phyloP scores from a whole-genome alignment of 2,888 invertebrate genomes.

The Orgyia antiqua region DNA sequence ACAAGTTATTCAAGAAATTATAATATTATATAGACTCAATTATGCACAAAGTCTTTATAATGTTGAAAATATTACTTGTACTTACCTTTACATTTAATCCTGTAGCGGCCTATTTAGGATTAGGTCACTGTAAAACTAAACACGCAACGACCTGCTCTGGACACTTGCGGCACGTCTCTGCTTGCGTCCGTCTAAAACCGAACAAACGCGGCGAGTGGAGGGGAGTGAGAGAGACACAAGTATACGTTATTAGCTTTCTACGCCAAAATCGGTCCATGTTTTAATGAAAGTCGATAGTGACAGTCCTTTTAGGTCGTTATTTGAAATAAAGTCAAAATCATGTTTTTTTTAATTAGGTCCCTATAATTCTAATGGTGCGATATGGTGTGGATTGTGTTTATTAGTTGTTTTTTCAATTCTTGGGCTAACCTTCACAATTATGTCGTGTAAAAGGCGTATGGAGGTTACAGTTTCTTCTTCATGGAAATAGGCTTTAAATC shows the following conservation, averaged over 20 bases:
- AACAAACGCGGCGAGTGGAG: conserved; percentile 1
- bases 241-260: conserved; percentile 2
- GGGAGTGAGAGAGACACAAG: conserved; percentile 2
- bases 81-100: neutral
- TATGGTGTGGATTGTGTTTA: too few species aligned
- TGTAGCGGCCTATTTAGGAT: conserved; percentile 1
- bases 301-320: too few species aligned
- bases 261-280: neutral
- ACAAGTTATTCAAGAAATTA: conserved; percentile 1
- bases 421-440: too few species aligned
- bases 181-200: conserved; percentile 1
- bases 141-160: conserved; percentile 2
- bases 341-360: too few species aligned
- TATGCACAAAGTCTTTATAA: neutral
- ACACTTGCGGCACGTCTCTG: conserved; percentile 1
- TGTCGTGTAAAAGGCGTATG: too few species aligned
- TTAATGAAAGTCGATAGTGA: too few species aligned
- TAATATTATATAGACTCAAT: conserved; percentile 2
- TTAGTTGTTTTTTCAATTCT: too few species aligned
- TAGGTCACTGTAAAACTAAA: conserved; percentile 2
- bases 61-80: conserved; percentile 2
- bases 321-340: too few species aligned
- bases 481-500: too few species aligned
- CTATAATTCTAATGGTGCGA: too few species aligned
- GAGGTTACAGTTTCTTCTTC: too few species aligned